A percentile compares a stretch with the other conserved stretches of the same genome.
These are phyloP conservation scores for Neofelis nebulosa DNA, from an alignment of 2,113 vertebrate species.

Conservation along the genomic window DNA sequence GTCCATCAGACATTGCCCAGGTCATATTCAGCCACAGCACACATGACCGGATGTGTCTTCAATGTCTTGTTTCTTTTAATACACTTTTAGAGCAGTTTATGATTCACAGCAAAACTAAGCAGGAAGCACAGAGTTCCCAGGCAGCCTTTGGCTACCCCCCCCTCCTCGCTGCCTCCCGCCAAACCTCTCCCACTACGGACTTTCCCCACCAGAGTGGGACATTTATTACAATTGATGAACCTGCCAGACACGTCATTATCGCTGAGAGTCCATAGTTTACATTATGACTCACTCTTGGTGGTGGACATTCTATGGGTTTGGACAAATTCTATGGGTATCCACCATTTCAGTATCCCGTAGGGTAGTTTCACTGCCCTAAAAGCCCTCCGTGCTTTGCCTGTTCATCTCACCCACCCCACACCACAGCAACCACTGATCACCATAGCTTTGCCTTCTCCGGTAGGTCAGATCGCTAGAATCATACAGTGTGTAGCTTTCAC, in stretches of 20 bases:
- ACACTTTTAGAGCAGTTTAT: not conserved
- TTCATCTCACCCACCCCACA: accelerated
- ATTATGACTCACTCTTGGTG: accelerated
- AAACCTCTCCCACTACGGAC: accelerated
- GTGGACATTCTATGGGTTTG: accelerated
- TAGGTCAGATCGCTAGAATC: not conserved
- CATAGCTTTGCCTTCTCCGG: not conserved
- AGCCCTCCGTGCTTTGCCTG: not conserved
- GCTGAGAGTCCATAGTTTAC: not conserved
- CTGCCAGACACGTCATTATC: accelerated
- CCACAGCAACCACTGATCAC: no score
- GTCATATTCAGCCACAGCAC: accelerated
- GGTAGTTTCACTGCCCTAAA: not conserved
- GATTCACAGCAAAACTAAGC: not conserved
- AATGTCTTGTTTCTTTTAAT: not conserved
- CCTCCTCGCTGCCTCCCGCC: accelerated
- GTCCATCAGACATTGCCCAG: not conserved
- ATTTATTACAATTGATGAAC: accelerated
- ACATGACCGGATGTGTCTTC: accelerated
- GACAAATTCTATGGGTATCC: not conserved
- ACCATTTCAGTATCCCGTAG: accelerated
- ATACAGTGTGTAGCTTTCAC: not conserved
- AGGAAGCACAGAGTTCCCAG: not conserved
- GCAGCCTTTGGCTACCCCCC: no score
- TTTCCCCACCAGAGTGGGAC: accelerated